A percentile compares a stretch with the other conserved stretches of the same genome.
Evolutionary conservation across 1,140 invertebrate species (phyloP).

Genomic region (Gerris buenoi): DNA sequence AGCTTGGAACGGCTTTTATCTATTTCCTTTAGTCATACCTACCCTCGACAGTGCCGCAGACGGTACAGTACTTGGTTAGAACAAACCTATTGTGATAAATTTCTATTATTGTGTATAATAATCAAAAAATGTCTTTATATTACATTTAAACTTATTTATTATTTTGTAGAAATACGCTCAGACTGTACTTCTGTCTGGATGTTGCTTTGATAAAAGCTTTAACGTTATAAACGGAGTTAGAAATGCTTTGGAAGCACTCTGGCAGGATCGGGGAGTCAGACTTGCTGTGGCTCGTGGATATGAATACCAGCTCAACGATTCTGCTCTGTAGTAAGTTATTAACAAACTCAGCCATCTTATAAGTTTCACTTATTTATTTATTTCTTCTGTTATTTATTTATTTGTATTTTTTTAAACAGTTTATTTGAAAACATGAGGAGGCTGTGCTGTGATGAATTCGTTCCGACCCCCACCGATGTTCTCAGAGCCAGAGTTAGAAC

Average conservation of each 20-base stretch:
- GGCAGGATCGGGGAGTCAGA: slow-evolving; percentile 42
- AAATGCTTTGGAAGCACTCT: slow-evolving; percentile 35
- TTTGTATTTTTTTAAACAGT: slow-evolving; percentile 28
- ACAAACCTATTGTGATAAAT: too few species aligned
- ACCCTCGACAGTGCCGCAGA: too few species aligned
- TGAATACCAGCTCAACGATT: slow-evolving; percentile 63
- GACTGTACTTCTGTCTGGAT: slow-evolving; percentile 31
- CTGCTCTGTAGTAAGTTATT: slow-evolving; percentile 46
- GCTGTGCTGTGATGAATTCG: slow-evolving; percentile 45
- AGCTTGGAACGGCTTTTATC: too few species aligned
- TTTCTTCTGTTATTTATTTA: not conserved
- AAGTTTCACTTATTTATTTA: not conserved
- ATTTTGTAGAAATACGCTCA: slow-evolving; percentile 34
- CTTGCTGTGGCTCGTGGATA: slow-evolving; percentile 45
- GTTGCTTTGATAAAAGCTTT: slow-evolving; percentile 37
- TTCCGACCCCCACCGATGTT: slow-evolving; percentile 56
- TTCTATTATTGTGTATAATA: too few species aligned
- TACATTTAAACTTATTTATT: too few species aligned
- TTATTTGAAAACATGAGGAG: slow-evolving; percentile 54
- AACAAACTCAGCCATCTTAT: too few species aligned
- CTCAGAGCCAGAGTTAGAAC: slow-evolving; percentile 53
- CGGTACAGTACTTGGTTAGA: too few species aligned
- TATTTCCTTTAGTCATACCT: too few species aligned
- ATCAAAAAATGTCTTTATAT: too few species aligned
- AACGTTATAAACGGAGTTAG: slow-evolving; percentile 32